Evolutionary conservation across 2,888 invertebrate species (phyloP).

Genomic region (Troides aeacus): DNA sequence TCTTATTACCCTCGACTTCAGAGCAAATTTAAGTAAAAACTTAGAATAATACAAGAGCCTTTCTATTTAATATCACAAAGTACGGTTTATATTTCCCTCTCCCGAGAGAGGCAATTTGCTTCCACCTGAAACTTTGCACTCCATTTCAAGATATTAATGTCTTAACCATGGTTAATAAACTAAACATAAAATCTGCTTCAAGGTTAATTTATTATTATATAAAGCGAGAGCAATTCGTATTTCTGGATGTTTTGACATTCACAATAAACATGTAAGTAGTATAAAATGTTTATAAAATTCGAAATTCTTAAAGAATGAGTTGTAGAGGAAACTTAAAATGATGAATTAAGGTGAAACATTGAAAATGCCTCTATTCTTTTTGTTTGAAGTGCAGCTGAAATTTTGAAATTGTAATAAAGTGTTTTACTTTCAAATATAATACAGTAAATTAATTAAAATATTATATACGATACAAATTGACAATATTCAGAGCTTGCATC

Average conservation of each 20-base stretch:
- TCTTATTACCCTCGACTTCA: not conserved
- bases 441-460: too few species aligned
- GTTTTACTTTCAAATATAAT: too few species aligned
- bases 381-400: too few species aligned
- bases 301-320: too few species aligned
- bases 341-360: too few species aligned
- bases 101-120: constrained; percentile 3
- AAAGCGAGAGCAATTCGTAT: not conserved
- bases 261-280: too few species aligned
- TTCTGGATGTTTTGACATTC: not conserved
- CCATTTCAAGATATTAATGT: constrained; percentile 1
- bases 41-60: not conserved
- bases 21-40: not conserved
- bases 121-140: constrained; percentile 10
- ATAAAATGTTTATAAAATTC: too few species aligned
- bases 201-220: not conserved
- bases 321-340: too few species aligned
- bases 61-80: not conserved
- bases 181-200: not conserved
- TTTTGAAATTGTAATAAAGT: too few species aligned
- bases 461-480: too few species aligned
- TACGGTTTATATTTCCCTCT: constrained; percentile 5
- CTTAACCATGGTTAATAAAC: not conserved
- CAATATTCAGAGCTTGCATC: too few species aligned
- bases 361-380: too few species aligned